phyloP scores from a whole-genome alignment of 2,113 vertebrate species.

The Erpornis zantholeuca region DNA sequence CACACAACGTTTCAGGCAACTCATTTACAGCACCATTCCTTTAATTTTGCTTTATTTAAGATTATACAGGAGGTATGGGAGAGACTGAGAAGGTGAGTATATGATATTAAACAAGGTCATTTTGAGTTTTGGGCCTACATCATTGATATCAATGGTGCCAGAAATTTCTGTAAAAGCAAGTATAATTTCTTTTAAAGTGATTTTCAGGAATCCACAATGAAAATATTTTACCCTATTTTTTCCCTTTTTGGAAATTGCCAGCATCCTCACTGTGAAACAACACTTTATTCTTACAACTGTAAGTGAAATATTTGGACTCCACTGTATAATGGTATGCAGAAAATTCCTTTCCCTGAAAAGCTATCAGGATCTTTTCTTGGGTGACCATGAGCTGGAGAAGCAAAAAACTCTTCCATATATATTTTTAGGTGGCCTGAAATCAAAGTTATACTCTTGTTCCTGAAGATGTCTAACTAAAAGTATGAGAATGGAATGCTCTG shows the following conservation, averaged over 20 bases:
- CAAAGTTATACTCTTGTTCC: neutral
- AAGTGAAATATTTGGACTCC: neutral
- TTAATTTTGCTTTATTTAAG: constrained; percentile 35
- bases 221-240: neutral
- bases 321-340: neutral
- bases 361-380: neutral
- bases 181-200: neutral
- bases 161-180: neutral
- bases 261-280: neutral
- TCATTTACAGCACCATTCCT: neutral
- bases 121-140: neutral
- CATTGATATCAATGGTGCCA: neutral
- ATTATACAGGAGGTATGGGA: constrained; percentile 64
- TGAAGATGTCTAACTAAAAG: neutral
- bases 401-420: neutral
- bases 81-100: neutral
- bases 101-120: neutral
- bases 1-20: neutral
- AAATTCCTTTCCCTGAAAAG: neutral
- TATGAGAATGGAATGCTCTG: neutral
- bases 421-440: neutral
- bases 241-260: neutral
- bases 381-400: neutral
- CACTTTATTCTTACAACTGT: neutral
- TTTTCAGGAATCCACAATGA: neutral